A percentile compares a stretch with the other conserved stretches of the same genome.
phyloP scores from a whole-genome alignment of 2,113 vertebrate genomes.

The Cebus imitator region DNA sequence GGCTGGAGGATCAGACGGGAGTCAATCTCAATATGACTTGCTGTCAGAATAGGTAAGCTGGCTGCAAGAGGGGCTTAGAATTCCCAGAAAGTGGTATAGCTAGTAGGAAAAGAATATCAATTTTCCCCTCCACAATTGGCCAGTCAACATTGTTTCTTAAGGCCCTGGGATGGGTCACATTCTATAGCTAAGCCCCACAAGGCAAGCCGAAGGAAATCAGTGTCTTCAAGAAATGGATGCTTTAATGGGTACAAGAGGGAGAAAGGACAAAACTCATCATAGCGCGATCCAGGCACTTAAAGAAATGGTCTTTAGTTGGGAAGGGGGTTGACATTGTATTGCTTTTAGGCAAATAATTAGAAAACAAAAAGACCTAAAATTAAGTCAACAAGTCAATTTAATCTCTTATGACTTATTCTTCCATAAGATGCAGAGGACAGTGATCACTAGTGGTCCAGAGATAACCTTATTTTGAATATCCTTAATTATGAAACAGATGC shows the following conservation, averaged over 20 bases:
- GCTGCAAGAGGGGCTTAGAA: background rate
- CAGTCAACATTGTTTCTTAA: background rate
- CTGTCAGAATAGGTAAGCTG: background rate
- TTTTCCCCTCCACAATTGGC: background rate
- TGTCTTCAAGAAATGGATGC: background rate
- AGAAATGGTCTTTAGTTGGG: background rate
- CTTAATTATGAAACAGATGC: slow-evolving; percentile 10
- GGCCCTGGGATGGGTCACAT: background rate
- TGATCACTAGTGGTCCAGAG: background rate
- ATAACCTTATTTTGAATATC: background rate
- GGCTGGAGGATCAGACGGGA: background rate
- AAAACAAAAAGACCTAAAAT: slow-evolving; percentile 24
- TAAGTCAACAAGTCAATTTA: background rate
- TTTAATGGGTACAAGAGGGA: background rate
- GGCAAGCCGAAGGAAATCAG: background rate
- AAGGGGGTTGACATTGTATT: background rate
- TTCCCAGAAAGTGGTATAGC: background rate
- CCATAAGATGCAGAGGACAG: background rate
- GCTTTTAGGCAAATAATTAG: background rate
- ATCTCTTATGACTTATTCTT: background rate
- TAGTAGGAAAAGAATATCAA: background rate
- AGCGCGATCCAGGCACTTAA: background rate
- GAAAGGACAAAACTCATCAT: background rate
- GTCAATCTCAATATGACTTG: background rate
- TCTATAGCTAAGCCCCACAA: background rate